Evolutionary conservation across 2,888 invertebrate genomes (phyloP).

Genomic region (Tiliacea citrago): DNA sequence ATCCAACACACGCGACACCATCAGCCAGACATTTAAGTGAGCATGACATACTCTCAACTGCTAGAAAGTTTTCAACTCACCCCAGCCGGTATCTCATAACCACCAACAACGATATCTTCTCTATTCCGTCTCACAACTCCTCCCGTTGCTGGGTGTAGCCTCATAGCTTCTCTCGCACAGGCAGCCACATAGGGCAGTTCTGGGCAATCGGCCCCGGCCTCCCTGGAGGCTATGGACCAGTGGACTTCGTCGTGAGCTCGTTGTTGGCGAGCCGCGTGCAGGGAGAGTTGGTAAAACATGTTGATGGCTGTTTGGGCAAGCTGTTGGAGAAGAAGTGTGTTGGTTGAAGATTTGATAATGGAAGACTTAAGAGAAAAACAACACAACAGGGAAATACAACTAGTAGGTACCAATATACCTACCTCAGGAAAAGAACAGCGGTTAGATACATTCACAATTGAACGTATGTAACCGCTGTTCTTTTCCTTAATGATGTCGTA

Average conservation of each 20-base stretch:
- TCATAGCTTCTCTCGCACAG: conserved; percentile 80
- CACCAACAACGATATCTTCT: conserved; percentile 79
- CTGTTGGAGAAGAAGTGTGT: conserved; percentile 66
- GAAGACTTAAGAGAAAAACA: not conserved
- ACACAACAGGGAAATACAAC: not conserved
- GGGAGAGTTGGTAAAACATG: conserved; percentile 85
- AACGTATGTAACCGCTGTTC: no score
- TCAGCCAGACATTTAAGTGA: no score
- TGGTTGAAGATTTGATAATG: not conserved
- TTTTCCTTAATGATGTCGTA: not conserved
- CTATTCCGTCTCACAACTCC: conserved; percentile 83
- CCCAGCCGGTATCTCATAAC: conserved; percentile 85
- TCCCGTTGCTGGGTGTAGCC: conserved; percentile 86
- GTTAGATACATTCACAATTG: no score
- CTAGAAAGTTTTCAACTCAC: no score
- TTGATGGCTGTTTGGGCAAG: conserved; percentile 84
- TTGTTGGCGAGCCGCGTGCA: conserved; percentile 86
- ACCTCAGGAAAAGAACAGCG: no score
- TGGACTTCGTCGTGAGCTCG: conserved; percentile 84
- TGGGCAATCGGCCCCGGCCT: conserved; percentile 74
- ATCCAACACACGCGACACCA: no score
- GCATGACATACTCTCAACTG: no score
- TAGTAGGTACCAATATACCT: no score
- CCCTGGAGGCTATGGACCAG: conserved; percentile 80
- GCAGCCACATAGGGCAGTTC: conserved; percentile 80